phyloP scores from a whole-genome alignment of 2,797 vertebrate species.

The Anabacerthia variegaticeps region DNA sequence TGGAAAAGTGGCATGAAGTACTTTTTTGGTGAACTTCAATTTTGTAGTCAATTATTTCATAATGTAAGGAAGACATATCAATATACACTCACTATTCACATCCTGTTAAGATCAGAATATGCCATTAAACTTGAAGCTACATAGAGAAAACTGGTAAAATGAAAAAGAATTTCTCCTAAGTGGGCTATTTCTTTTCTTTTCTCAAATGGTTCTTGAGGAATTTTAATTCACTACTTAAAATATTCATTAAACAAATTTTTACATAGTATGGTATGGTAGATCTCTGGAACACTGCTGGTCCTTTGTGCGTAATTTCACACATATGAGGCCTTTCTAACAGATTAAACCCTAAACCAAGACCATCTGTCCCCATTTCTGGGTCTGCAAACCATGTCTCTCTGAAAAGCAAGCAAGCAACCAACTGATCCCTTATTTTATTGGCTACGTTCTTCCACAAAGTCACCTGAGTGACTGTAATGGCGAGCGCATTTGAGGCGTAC shows the following conservation, averaged over 20 bases:
- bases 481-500: not conserved
- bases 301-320: not conserved
- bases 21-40: not conserved
- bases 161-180: not conserved
- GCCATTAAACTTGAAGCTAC: not conserved
- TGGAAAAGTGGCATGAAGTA: not conserved
- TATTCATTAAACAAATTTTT: not conserved
- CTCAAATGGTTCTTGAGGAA: not conserved
- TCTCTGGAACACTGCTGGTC: not conserved
- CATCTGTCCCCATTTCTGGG: not conserved
- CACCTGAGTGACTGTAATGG: not conserved
- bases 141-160: not conserved
- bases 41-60: not conserved
- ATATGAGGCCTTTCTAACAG: not conserved
- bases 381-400: not conserved
- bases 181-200: not conserved
- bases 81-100: not conserved
- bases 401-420: not conserved
- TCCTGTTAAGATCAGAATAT: not conserved
- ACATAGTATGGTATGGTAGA: not conserved
- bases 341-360: not conserved
- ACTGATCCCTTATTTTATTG: not conserved
- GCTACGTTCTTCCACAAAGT: not conserved
- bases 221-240: conserved; percentile 16
- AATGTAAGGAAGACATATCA: not conserved